These are phyloP conservation scores for Cyanoramphus novaezelandiae DNA, from an alignment of 2,113 vertebrate species.

Conservation along the genomic window DNA sequence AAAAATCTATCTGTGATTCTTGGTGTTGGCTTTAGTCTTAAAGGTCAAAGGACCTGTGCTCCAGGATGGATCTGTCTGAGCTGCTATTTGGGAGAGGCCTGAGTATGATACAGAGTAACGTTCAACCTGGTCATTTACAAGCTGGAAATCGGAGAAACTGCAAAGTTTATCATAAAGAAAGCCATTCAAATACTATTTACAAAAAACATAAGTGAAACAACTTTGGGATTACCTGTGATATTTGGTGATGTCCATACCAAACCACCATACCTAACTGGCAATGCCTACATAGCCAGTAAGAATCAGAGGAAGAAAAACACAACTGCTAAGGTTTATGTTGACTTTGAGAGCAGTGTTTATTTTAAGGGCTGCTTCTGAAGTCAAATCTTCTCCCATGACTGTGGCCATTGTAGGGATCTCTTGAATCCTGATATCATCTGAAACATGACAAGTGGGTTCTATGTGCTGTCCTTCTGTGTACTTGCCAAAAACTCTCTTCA, in stretches of 20 bases:
- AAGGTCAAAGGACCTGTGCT: not conserved
- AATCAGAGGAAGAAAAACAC: not conserved
- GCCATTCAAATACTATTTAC: not conserved
- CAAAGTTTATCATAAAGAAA: not conserved
- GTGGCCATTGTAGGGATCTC: not conserved
- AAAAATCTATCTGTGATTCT: not conserved
- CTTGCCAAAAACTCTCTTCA: not conserved
- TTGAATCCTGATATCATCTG: not conserved
- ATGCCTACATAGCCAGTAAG: not conserved
- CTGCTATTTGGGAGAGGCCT: not conserved
- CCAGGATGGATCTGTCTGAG: not conserved
- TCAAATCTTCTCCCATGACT: not conserved
- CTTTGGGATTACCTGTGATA: not conserved
- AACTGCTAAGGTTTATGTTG: not conserved
- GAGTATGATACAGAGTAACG: accelerated
- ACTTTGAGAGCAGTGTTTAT: not conserved
- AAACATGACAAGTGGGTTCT: not conserved
- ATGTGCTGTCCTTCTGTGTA: not conserved
- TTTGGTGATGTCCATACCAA: not conserved
- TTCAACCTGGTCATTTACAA: not conserved
- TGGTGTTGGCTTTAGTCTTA: not conserved
- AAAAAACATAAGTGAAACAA: not conserved
- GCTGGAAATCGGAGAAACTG: not conserved
- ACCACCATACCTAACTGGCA: accelerated
- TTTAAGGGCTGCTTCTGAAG: not conserved